Conservation (phyloP, 2,797 vertebrate species). For the Antennarius maculatus region DNA sequence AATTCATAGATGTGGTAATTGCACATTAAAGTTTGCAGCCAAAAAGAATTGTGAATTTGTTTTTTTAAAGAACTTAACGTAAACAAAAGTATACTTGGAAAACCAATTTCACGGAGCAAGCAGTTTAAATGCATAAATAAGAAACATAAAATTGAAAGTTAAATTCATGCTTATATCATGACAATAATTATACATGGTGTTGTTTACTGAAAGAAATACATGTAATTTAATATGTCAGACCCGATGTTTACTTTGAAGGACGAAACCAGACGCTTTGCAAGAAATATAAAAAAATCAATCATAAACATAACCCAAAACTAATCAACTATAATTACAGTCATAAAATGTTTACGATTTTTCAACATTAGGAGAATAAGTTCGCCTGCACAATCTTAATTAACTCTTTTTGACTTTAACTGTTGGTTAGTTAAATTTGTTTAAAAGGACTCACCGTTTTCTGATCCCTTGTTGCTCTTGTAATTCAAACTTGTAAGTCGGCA, state of each 20-base stretch:
- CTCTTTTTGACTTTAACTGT: not conserved
- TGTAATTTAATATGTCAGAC: not conserved
- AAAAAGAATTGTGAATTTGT: slow-evolving; percentile 12
- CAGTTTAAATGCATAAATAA: not conserved
- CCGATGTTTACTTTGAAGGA: too few species aligned
- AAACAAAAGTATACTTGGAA: not conserved
- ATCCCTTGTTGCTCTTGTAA: rapidly evolving
- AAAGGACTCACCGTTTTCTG: slow-evolving; percentile 5
- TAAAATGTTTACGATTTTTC: slow-evolving; percentile 3
- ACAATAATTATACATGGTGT: too few species aligned
- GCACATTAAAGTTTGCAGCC: slow-evolving; percentile 60
- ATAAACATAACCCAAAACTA: not conserved
- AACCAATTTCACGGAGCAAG: too few species aligned
- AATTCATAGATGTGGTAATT: slow-evolving; percentile 34
- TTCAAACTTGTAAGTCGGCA: slow-evolving; percentile 3
- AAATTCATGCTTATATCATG: too few species aligned
- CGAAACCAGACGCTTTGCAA: not conserved
- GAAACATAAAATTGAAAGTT: not conserved
- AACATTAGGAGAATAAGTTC: slow-evolving; percentile 13
- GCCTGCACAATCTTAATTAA: slow-evolving; percentile 5
- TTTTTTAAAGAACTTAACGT: not conserved
- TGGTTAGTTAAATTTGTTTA: not conserved
- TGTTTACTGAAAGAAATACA: not conserved
- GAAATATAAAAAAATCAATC: not conserved
- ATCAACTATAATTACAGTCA: not conserved